These are phyloP conservation scores for Lypha dubia DNA, from an alignment of 2,888 invertebrate species.

Conservation along the genomic window DNA sequence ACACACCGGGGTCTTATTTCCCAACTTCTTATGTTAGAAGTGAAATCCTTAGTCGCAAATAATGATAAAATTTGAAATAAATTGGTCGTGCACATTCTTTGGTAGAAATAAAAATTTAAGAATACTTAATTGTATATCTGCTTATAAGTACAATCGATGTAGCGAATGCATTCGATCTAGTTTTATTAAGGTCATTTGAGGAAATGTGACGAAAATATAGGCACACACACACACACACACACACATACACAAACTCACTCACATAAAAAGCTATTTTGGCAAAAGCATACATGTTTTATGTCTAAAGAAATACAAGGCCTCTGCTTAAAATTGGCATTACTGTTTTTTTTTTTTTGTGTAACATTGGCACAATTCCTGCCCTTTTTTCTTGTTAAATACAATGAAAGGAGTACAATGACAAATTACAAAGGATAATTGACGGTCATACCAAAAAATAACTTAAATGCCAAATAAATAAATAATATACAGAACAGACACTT, in stretches of 20 bases:
- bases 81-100: neutral
- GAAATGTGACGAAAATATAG: constrained; percentile 24
- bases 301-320: constrained; percentile 17
- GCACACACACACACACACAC: neutral
- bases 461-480: constrained; percentile 52
- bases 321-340: constrained; percentile 27
- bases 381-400: constrained; percentile 1
- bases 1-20: too few species aligned
- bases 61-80: neutral
- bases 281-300: constrained; percentile 9
- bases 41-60: too few species aligned
- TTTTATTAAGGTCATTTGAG: constrained; percentile 49
- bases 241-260: too few species aligned
- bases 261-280: constrained; percentile 22
- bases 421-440: constrained; percentile 80
- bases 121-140: too few species aligned
- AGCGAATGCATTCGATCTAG: constrained; percentile 27
- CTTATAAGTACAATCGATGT: neutral
- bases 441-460: constrained; percentile 78
- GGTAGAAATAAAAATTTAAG: neutral
- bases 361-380: constrained; percentile 64
- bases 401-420: constrained; percentile 41
- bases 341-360: constrained; percentile 41
- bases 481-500: neutral
- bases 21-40: too few species aligned